Evolutionary conservation across 2,113 vertebrate genomes (phyloP).

Genomic region (Carettochelys insculpta): DNA sequence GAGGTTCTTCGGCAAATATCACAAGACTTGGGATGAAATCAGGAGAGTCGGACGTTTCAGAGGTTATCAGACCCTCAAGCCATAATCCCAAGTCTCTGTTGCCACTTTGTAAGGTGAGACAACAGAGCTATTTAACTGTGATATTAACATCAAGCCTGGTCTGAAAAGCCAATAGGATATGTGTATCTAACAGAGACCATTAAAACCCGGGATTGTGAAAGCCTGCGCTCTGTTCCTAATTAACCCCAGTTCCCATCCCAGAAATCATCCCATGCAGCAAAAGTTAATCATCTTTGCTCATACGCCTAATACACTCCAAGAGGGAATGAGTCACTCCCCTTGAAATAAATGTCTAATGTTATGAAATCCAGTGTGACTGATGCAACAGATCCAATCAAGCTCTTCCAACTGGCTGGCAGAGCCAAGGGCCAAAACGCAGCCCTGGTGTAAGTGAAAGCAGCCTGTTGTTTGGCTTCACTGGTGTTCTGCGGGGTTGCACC

Average conservation of each 20-base stretch:
- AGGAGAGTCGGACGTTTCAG: background rate
- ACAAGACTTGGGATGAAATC: background rate
- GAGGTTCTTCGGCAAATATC: constrained; percentile 5
- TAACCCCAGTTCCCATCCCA: constrained; percentile 64
- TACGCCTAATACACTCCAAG: constrained; percentile 64
- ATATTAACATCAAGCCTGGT: constrained; percentile 27
- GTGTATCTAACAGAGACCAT: constrained; percentile 49
- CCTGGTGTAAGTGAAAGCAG: background rate
- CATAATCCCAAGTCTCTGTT: background rate
- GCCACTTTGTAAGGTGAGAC: background rate
- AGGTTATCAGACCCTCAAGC: background rate
- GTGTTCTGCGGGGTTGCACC: background rate
- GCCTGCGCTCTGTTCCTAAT: constrained; percentile 66
- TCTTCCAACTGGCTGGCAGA: constrained; percentile 44
- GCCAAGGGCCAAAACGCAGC: background rate
- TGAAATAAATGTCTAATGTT: constrained; percentile 69
- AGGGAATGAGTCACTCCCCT: constrained; percentile 68
- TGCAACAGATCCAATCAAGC: constrained; percentile 57
- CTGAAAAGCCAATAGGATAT: constrained; percentile 41
- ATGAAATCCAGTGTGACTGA: constrained; percentile 70
- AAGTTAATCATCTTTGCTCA: constrained; percentile 73
- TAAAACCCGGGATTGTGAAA: constrained; percentile 51
- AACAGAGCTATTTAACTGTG: background rate
- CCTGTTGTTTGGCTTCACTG: background rate
- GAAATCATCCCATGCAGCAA: constrained; percentile 72